Base-by-base conservation (phyloP, 2,797 vertebrate species). In the Centropyge bicolor region DNA sequence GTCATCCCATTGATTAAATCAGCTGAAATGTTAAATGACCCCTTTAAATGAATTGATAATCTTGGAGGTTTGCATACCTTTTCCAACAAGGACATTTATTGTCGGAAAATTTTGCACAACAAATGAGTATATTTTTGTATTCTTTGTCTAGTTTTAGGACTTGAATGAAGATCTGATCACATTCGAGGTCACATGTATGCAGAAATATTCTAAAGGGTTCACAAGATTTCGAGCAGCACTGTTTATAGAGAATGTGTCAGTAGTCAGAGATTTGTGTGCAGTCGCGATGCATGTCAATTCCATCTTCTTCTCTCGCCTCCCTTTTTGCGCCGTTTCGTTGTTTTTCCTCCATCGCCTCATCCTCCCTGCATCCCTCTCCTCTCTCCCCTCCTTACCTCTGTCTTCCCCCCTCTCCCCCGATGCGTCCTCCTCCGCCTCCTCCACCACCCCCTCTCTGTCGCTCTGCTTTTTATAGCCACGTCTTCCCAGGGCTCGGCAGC, bases 401-500 rank as follows among this genome's bases (percentile, higher is more conserved):
- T 82, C 84, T 80, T 69, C 84, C 81, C 65, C 27, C 82, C 70
- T 70, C 45, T 59, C 62, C 75, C 63, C 54, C 57, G 8, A 61
- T 78, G 45, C 68, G 4, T 62, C 74, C 70, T 57, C 64, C 74
- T 56, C 67, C 76, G 74, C 81, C 64, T 65, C 84, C 70, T 75
- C 78, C 86, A 85, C 86, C 91, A 81, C 86, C 86, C 83, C 82
- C 80, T 86, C 86, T 90, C 91, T 90, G 86, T 91, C 93, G 81
- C 89, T 85, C 91, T 88, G 92, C 95, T 96, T 94, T 95, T 96
- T 96, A 94, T 95, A 95, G 94, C 93, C 88, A 91, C 92, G 60
- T 80, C 94, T 94, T 94, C 85, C 71, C 91, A 92, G 90, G 89
- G 87, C 95, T 94, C 84, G n/a, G 17, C 95, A 92, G 89, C 84